Base-by-base conservation (phyloP, 1,140 invertebrate genomes). In the Calliopsis andreniformis region DNA sequence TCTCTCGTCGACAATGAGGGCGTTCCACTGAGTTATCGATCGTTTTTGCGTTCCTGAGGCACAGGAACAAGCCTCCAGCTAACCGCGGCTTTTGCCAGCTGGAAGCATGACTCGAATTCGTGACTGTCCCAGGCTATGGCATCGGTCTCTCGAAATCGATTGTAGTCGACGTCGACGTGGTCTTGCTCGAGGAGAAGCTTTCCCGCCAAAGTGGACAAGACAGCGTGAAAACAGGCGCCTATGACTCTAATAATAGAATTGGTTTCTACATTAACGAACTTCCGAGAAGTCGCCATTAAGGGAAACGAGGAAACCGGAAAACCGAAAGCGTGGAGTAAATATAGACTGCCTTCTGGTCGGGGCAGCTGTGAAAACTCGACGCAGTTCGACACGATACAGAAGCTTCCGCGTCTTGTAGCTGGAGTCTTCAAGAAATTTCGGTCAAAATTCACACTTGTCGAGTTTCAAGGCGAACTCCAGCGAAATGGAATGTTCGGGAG, bases 11-110 rank as follows among this genome's bases (percentile, higher is more conserved):
- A 87, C 86, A 81, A 82, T 83, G 82, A 83, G 86, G 79, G 76
- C 81, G 83, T 86, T 80, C 77, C 79, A 79, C 82, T 82, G 85
- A 76, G 75, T 78, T 86, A 87, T 87, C 85, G 86, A 86, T 87
- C 85, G 86, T 81, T 87, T 84, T 85, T 78, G 71, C 78, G 70
- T 78, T 73, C 55, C 76, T 69, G 59, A 82, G 56, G 76, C 70
- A 76, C 53, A 62, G 67, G 63, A 73, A 72, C 77, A 79, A 25
- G 69, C 45, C 49, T 56, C 43, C 30, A 35, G 56, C 62, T 62
- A 49, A 61, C 39, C 39, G 32, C 43, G 56, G 45, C 67, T 71
- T 32, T 43, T 7, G 20, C 49, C n/a, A 58, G 25, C 35, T 28
- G 71, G 64, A 64, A 56, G 58, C 73, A 80, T 58, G 69, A 75